Percentiles rank a stretch among this genome's conserved stretches.
Evolutionary conservation across 2,113 vertebrate species (phyloP).

Genomic region (Datnioides undecimradiatus): DNA sequence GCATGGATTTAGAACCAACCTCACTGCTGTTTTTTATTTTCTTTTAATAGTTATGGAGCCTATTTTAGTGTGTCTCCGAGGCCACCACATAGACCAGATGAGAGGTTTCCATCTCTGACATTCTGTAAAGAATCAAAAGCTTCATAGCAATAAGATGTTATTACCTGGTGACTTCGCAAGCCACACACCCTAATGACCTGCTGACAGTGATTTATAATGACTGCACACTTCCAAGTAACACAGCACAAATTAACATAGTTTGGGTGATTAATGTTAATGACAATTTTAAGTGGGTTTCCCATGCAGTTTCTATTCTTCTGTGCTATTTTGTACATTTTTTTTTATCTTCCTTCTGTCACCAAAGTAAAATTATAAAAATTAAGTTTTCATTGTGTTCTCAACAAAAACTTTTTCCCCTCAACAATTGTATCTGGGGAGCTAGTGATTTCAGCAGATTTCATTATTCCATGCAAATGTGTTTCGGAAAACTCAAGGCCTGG

Average conservation of each 20-base stretch:
- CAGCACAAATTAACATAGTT: not conserved
- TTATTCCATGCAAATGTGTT: conserved; percentile 70
- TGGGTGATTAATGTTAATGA: conserved; percentile 1
- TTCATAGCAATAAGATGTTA: conserved; percentile 4
- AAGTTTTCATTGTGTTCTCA: conserved; percentile 54
- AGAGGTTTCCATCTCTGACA: conserved; percentile 48
- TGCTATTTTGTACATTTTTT: conserved; percentile 2
- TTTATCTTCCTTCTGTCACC: not conserved
- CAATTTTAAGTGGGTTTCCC: not conserved
- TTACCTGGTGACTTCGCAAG: conserved; percentile 17
- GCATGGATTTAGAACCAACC: conserved; percentile 24
- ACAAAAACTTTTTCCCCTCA: conserved; percentile 25
- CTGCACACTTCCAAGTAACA: conserved; percentile 14
- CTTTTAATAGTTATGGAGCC: conserved; percentile 9
- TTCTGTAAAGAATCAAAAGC: conserved; percentile 9
- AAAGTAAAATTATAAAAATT: conserved; percentile 27
- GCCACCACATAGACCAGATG: conserved; percentile 13
- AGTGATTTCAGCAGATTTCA: conserved; percentile 64
- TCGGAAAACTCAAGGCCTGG: conserved; percentile 42
- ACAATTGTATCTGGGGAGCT: conserved; percentile 50
- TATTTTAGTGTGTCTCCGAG: conserved; percentile 13
- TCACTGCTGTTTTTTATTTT: conserved; percentile 21
- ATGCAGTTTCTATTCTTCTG: not conserved
- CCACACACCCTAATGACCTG: conserved; percentile 5
- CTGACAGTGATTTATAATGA: conserved; percentile 21